Percentiles rank a stretch among this genome's conserved stretches.
Conservation (phyloP, 2,888 invertebrate genomes). For the Andrena dorsata region DNA sequence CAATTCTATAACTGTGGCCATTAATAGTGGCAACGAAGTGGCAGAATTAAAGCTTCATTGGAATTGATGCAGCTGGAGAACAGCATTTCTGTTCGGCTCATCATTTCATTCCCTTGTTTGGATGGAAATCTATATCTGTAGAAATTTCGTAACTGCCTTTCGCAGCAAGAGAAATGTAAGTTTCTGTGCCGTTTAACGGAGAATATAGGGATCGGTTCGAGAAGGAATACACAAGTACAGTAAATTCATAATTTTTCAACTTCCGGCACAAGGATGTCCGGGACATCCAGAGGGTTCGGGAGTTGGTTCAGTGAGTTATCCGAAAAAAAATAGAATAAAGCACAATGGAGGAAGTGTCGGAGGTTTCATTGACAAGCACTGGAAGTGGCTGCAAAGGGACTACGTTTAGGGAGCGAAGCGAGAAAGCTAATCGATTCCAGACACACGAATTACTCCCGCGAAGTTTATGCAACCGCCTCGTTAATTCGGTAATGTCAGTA, state of each 20-base stretch:
- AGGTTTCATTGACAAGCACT: conserved; percentile 27
- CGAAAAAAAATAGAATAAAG: neutral
- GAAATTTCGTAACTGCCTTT: too few relatives aligned
- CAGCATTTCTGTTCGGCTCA: too few relatives aligned
- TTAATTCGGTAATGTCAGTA: conserved; percentile 64
- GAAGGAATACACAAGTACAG: too few relatives aligned
- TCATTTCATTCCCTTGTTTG: too few relatives aligned
- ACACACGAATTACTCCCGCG: conserved; percentile 62
- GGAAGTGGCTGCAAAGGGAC: conserved; percentile 33
- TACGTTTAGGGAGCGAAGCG: conserved; percentile 19
- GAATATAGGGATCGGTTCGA: too few relatives aligned
- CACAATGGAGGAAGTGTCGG: conserved; percentile 1
- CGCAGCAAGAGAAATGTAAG: too few relatives aligned
- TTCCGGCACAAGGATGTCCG: neutral
- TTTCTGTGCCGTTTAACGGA: too few relatives aligned
- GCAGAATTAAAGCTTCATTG: conserved; percentile 13
- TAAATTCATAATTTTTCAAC: too few relatives aligned
- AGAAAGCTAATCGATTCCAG: conserved; percentile 65
- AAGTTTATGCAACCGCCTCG: conserved; percentile 66
- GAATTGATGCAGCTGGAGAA: too few relatives aligned
- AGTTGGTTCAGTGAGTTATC: neutral
- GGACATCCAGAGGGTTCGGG: neutral
- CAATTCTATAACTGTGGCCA: too few relatives aligned
- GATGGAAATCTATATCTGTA: too few relatives aligned
- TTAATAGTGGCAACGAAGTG: conserved; percentile 3